Evolutionary conservation across 2,797 vertebrate species (phyloP).

Genomic region (Artibeus lituratus): DNA sequence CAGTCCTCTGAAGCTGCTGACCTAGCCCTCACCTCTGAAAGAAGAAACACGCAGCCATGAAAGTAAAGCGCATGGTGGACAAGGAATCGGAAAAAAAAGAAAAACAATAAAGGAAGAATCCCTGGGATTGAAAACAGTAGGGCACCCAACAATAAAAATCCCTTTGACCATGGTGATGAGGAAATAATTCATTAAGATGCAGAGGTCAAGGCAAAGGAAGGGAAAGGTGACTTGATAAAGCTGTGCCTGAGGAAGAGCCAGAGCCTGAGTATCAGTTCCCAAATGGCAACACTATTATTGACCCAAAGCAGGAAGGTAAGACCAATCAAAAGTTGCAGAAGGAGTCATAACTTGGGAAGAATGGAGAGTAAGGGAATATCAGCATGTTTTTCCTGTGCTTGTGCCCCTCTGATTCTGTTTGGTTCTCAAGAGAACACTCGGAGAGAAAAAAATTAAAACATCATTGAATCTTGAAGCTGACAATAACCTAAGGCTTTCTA

Average conservation of each 20-base stretch:
- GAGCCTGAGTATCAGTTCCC: not conserved
- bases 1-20: slow-evolving; percentile 46
- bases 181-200: not conserved
- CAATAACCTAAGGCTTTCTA: not conserved
- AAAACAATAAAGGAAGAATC: not conserved
- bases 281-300: not conserved
- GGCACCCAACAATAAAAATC: not conserved
- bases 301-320: not conserved
- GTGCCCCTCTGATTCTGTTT: not conserved
- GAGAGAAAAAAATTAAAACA: not conserved
- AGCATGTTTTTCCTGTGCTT: not conserved
- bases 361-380: not conserved
- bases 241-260: not conserved
- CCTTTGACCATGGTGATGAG: not conserved
- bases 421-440: not conserved
- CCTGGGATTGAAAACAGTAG: not conserved
- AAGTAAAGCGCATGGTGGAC: not conserved
- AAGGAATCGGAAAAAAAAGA: not conserved
- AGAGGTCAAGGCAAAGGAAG: not conserved
- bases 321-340: not conserved
- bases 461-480: not conserved
- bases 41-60: not conserved
- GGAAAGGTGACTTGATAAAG: not conserved
- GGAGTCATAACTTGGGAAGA: not conserved
- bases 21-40: not conserved